Evolutionary conservation across 92 coral and sea anemone species (phyloP), one percentile per base, ranked within the genome.

Genomic region (Ricordea florida): DNA sequence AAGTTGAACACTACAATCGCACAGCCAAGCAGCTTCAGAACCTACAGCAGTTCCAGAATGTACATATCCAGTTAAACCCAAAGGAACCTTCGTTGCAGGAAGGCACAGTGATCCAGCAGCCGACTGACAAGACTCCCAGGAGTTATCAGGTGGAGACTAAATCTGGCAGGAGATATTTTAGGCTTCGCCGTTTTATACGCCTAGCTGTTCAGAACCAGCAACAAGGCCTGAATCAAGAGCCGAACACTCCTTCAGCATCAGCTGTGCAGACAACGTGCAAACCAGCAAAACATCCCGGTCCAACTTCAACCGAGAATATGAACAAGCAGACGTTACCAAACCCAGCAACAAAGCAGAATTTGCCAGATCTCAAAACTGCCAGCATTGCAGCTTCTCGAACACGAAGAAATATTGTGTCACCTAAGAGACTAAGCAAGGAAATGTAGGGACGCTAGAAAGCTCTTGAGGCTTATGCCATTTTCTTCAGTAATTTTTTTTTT

Each of bases 21-120:
- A 58, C 45, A 58, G 65, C 65, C 65, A 34, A 21, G 44, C 44
- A 58, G 45, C 38, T 58, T 34, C 45, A 33, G 22, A 30, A 58
- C 14, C 41, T 58, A 18, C 65, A 33, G 29, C 65, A 33, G 36
- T 14, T 33, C 6, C 60, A 52, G 60, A 52, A 21, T 52, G 60
- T 52, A 8, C 16, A 15, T 52, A 3, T 25, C 35, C 60, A 52
- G 36, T 5, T 26, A 7, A 6, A 25, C 18, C 60, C 60, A 20
- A 6, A 7, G n/a, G 4, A 52, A 52, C 60, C 60, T 3, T 4
- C 22, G 13, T 26, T 17, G 60, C 22, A 8, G 29, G 30, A 26
- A 27, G 36, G 18, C 60, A 52, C 60, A 26, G 37, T 52, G 58
- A 51, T 51, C 28, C 32, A 22, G 10, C 58, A 22, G 8, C 58